Evolutionary conservation across 2,888 invertebrate genomes (phyloP).

Genomic region (Conomelus anceps): DNA sequence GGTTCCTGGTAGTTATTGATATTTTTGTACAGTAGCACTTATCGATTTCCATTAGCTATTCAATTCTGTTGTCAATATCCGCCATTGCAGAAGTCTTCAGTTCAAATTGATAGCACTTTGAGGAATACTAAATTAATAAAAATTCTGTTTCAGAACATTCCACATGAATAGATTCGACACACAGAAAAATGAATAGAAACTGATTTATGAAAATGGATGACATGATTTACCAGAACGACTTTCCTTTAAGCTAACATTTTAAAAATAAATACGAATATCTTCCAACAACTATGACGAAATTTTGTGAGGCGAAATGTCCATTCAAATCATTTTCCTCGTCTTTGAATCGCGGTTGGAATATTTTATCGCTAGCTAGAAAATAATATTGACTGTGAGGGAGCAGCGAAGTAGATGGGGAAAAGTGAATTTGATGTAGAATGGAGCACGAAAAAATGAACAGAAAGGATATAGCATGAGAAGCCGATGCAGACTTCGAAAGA

Average conservation of each 20-base stretch:
- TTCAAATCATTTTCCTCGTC: not conserved
- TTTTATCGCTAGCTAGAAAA: not conserved
- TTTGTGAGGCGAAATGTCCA: not conserved
- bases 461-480: not conserved
- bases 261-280: not conserved
- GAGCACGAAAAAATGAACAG: not conserved
- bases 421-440: not conserved
- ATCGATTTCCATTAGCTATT: too few relatives aligned
- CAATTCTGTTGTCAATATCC: too few relatives aligned
- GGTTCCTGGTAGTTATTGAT: too few relatives aligned
- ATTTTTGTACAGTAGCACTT: too few relatives aligned
- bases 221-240: not conserved
- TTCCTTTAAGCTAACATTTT: not conserved
- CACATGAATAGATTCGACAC: not conserved
- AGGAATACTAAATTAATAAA: not conserved
- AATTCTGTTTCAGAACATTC: not conserved
- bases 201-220: not conserved
- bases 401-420: not conserved
- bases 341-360: not conserved
- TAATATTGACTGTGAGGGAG: not conserved
- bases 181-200: not conserved
- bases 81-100: too few relatives aligned
- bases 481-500: not conserved
- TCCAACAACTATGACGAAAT: not conserved
- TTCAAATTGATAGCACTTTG: too few relatives aligned